Evolutionary conservation across 2,113 vertebrate genomes (phyloP).

Genomic region (Salvelinus alpinus): DNA sequence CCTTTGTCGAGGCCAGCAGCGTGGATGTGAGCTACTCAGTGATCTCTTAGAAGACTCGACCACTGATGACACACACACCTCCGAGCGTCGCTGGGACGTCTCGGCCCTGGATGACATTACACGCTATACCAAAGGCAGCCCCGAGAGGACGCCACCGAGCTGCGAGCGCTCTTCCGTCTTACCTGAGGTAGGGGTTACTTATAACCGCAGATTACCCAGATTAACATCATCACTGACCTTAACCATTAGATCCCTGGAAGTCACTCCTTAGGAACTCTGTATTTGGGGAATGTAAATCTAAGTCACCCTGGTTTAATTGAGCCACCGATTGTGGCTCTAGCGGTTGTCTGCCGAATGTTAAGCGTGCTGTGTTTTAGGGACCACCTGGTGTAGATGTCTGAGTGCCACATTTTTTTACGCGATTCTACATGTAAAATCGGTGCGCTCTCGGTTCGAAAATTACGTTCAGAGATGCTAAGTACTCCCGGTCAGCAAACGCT

Average conservation of each 20-base stretch:
- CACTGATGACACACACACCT: neutral
- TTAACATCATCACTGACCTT: neutral
- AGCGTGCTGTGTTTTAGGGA: too few relatives aligned
- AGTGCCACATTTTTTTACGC: too few relatives aligned
- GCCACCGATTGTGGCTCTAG: too few relatives aligned
- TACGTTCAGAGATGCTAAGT: too few relatives aligned
- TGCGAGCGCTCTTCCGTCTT: neutral
- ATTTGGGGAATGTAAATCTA: too few relatives aligned
- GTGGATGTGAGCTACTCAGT: neutral
- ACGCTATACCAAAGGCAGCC: neutral
- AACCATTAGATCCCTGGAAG: neutral
- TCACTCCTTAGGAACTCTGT: too few relatives aligned
- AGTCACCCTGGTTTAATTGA: too few relatives aligned
- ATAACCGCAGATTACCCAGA: too few relatives aligned
- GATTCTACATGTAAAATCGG: too few relatives aligned
- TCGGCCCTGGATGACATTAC: neutral
- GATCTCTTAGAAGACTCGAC: neutral
- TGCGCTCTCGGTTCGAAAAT: too few relatives aligned
- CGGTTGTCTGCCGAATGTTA: neutral
- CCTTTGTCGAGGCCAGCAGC: neutral
- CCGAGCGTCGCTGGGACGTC: neutral
- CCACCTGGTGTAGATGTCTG: too few relatives aligned
- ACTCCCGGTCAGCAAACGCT: neutral
- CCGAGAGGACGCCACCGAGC: neutral
- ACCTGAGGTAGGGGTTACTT: neutral